These are phyloP conservation scores for Crocuta crocuta DNA, from an alignment of 2,113 vertebrate species.

Conservation along the genomic window DNA sequence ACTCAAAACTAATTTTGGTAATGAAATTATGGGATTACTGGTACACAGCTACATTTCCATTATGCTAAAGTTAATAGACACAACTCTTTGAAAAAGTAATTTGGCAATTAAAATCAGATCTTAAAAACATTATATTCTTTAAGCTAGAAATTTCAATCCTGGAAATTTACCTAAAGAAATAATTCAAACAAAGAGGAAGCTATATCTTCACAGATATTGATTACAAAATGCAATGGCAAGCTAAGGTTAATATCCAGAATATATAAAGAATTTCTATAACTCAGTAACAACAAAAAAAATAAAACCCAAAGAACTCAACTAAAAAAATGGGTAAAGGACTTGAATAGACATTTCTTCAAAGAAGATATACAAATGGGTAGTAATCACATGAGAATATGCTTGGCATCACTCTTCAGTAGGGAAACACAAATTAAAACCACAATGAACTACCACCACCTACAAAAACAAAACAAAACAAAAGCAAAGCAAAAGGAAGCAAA, in stretches of 20 bases:
- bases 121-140: background rate
- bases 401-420: background rate
- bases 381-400: background rate
- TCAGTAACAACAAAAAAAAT: background rate
- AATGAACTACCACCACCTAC: background rate
- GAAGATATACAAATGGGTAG: background rate
- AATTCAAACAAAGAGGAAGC: background rate
- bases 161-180: background rate
- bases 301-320: background rate
- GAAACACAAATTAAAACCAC: background rate
- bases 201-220: background rate
- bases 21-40: background rate
- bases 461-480: background rate
- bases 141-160: conserved; percentile 15
- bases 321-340: background rate
- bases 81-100: conserved; percentile 23
- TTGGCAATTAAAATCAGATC: conserved; percentile 39
- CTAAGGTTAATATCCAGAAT: background rate
- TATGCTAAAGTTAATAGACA: background rate
- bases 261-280: background rate
- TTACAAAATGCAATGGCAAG: background rate
- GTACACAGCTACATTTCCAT: background rate
- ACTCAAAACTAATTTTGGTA: conserved; percentile 34
- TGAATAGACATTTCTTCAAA: background rate
- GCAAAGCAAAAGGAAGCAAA: background rate